phyloP scores from a whole-genome alignment of 1,140 invertebrate species.

The Drosophila lacteicornis region DNA sequence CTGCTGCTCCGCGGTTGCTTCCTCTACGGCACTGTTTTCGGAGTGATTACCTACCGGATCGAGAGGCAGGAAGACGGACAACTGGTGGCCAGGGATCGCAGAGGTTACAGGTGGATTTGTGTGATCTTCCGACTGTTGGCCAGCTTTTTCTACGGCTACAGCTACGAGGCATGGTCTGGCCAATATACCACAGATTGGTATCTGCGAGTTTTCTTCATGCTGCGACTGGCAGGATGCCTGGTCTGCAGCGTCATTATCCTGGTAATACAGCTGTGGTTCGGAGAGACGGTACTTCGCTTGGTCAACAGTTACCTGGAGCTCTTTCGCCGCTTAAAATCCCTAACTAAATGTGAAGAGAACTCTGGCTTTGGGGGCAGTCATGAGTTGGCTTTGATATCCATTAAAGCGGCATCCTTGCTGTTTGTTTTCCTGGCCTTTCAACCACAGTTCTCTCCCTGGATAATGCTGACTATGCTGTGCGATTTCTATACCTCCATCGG shows the following conservation, averaged over 20 bases:
- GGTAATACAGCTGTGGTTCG: conserved; percentile 40
- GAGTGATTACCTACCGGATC: conserved; percentile 18
- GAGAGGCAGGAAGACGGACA: not conserved
- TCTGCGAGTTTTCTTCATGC: not conserved
- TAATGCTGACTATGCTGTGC: not conserved
- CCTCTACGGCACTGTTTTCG: conserved; percentile 17
- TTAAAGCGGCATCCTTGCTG: conserved; percentile 15
- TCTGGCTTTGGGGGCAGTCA: conserved; percentile 29
- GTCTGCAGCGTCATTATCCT: conserved; percentile 40
- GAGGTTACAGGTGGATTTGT: conserved; percentile 33
- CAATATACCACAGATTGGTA: conserved; percentile 3
- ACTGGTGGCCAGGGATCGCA: conserved; percentile 16
- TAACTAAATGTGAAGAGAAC: not conserved
- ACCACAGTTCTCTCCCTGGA: not conserved
- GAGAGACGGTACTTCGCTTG: conserved; percentile 9
- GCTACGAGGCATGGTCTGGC: conserved; percentile 3
- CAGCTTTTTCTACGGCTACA: conserved; percentile 1
- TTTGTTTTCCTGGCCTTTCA: conserved; percentile 12
- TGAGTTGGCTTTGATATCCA: conserved; percentile 36
- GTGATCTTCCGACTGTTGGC: conserved; percentile 13
- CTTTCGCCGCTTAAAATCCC: conserved; percentile 7
- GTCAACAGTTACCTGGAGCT: conserved; percentile 47
- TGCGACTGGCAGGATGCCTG: conserved; percentile 13
- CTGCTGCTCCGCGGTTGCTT: conserved; percentile 15
- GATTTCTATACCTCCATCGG: conserved; percentile 31